Evolutionary conservation across 2,113 vertebrate genomes (phyloP).

Genomic region (Silurus glanis): DNA sequence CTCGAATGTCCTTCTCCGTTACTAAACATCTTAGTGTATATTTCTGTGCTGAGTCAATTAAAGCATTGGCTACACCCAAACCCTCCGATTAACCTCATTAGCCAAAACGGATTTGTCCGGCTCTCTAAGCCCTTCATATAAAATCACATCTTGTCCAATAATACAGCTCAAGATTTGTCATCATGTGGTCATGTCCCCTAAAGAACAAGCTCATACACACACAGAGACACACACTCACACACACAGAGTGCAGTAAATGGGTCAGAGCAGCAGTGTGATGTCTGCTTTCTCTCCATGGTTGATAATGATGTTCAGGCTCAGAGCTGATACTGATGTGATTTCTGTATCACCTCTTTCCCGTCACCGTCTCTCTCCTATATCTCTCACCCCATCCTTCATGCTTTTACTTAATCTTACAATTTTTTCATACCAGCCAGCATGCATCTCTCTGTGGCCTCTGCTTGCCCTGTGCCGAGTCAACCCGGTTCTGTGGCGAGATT

Average conservation of each 20-base stretch:
- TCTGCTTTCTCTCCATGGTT: slow-evolving; percentile 26
- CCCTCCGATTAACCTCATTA: background rate
- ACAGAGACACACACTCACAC: slow-evolving; percentile 20
- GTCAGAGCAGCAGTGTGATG: slow-evolving; percentile 35
- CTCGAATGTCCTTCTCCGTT: background rate
- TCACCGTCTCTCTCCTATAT: slow-evolving; percentile 34
- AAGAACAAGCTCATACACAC: background rate
- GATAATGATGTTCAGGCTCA: slow-evolving; percentile 44
- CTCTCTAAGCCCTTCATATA: background rate
- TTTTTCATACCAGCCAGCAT: slow-evolving; percentile 15
- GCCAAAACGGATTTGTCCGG: background rate
- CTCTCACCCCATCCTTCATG: slow-evolving; percentile 28
- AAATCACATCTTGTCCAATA: background rate
- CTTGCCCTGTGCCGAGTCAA: slow-evolving; percentile 27
- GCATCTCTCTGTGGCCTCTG: slow-evolving; percentile 33
- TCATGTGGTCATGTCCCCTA: background rate
- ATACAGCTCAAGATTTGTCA: background rate
- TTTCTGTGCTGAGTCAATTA: background rate
- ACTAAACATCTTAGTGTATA: slow-evolving; percentile 5
- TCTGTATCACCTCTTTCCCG: slow-evolving; percentile 22
- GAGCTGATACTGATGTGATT: slow-evolving; percentile 38
- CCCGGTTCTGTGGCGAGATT: slow-evolving; percentile 34
- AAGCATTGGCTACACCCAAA: background rate
- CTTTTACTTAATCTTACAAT: slow-evolving; percentile 33
- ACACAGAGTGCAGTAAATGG: slow-evolving; percentile 32